Evolutionary conservation across 2,888 invertebrate species (phyloP).

Genomic region (Penaeus monodon): DNA sequence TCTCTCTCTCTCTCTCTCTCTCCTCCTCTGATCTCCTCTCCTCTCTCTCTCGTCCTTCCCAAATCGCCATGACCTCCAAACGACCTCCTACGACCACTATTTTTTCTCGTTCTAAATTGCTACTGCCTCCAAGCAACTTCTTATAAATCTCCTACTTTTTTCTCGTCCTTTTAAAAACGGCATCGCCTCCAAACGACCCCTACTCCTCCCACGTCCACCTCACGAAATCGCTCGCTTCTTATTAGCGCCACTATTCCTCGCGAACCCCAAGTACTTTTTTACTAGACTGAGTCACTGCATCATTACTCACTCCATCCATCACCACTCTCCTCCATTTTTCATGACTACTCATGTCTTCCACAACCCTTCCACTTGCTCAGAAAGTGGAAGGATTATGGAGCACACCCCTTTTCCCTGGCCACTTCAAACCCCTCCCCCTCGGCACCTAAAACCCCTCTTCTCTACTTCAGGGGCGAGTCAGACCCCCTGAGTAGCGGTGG

Average conservation of each 20-base stretch:
- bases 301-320: not conserved
- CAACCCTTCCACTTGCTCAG: not conserved
- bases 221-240: not conserved
- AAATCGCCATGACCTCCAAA: not conserved
- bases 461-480: not conserved
- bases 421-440: not conserved
- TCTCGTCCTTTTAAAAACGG: too few species aligned
- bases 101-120: too few species aligned
- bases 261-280: not conserved
- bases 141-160: too few species aligned
- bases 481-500: conserved; percentile 3
- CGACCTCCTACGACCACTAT: too few species aligned
- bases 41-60: not conserved
- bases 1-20: not conserved
- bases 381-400: not conserved
- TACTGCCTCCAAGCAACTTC: too few species aligned
- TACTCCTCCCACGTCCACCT: not conserved
- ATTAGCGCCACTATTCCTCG: too few species aligned
- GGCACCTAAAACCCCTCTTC: not conserved
- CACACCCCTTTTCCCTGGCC: not conserved
- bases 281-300: not conserved
- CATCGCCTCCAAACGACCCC: not conserved
- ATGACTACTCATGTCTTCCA: not conserved
- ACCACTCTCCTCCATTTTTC: not conserved
- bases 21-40: not conserved